phyloP scores from a whole-genome alignment of 2,888 invertebrate genomes.

The Ophonus ardosiacus region DNA sequence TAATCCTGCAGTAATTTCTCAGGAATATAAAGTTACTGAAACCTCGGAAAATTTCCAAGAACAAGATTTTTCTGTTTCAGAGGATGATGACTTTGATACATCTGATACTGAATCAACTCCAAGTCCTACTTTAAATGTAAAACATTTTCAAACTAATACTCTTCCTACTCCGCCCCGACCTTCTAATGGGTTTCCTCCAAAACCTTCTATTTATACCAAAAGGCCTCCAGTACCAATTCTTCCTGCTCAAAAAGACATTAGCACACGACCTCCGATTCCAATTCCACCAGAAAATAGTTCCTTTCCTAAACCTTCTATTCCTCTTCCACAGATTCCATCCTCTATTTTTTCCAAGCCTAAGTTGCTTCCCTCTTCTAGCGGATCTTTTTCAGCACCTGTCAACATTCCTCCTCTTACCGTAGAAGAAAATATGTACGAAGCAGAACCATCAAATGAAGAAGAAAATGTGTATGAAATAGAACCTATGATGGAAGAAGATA shows the following conservation, averaged over 20 bases:
- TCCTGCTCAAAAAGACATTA: not conserved
- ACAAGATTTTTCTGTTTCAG: not conserved
- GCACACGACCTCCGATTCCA: not conserved
- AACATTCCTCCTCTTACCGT: not conserved
- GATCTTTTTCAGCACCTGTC: no score
- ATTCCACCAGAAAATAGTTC: not conserved
- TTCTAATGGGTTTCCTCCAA: not conserved
- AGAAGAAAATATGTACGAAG: constrained; percentile 28
- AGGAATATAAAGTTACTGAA: constrained; percentile 7
- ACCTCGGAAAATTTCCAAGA: not conserved
- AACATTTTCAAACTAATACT: not conserved
- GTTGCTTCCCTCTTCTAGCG: not conserved
- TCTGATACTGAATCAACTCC: not conserved
- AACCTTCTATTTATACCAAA: not conserved
- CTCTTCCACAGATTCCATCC: not conserved
- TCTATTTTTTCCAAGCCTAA: not conserved
- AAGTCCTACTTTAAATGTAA: not conserved
- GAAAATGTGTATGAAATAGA: constrained; percentile 5
- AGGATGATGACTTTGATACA: not conserved
- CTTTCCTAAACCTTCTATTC: constrained; percentile 6
- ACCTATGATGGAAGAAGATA: not conserved
- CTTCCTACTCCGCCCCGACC: not conserved
- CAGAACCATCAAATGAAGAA: not conserved
- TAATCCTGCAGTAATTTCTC: constrained; percentile 18
- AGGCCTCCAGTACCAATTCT: not conserved